Evolutionary conservation across 1,140 invertebrate species (phyloP).

Genomic region (Globodera rostochiensis): DNA sequence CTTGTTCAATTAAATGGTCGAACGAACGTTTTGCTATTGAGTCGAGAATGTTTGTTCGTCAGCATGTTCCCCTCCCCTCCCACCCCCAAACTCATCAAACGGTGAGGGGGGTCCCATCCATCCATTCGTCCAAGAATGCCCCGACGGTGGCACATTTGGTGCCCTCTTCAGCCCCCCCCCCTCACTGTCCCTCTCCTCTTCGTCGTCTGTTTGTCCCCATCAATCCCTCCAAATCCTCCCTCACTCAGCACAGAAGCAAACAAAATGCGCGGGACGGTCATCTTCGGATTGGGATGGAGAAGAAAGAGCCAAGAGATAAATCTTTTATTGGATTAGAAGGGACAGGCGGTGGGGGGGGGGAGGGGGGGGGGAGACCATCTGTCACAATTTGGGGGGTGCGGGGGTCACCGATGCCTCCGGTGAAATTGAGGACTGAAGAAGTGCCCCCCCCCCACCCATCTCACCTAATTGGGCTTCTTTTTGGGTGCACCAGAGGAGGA

Average conservation of each 20-base stretch:
- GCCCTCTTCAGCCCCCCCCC: background rate
- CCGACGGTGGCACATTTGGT: background rate
- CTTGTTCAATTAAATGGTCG: background rate
- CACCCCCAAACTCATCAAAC: background rate
- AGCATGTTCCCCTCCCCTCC: background rate
- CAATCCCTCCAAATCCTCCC: background rate
- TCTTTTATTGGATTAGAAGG: slow-evolving; percentile 1
- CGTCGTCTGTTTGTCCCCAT: background rate
- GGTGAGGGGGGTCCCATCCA: background rate
- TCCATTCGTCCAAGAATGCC: background rate
- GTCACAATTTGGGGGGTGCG: background rate
- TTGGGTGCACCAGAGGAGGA: background rate
- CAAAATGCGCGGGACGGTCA: slow-evolving; percentile 1
- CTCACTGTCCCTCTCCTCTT: too few species aligned
- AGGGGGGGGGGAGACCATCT: background rate
- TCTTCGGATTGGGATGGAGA: background rate
- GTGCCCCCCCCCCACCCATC: too few species aligned
- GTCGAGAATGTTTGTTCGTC: background rate
- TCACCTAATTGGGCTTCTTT: background rate
- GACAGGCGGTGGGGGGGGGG: background rate
- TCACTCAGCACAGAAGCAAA: background rate
- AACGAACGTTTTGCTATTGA: background rate
- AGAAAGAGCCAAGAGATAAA: slow-evolving; percentile 2
- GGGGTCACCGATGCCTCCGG: background rate
- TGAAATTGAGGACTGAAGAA: background rate